Conservation (phyloP, 2,113 vertebrate species). For the Crotalus helleri region DNA sequence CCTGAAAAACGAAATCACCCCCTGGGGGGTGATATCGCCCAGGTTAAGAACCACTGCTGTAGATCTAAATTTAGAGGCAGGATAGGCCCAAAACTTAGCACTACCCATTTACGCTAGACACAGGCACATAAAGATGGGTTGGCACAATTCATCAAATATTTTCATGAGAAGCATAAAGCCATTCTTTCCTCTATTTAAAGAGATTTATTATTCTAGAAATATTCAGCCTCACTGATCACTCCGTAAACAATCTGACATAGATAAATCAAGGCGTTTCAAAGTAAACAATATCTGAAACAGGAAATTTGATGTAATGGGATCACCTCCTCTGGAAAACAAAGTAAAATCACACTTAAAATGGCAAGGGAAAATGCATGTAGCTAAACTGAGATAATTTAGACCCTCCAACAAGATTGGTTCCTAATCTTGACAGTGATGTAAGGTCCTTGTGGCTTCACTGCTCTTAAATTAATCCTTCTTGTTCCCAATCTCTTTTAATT, state of each 20-base stretch:
- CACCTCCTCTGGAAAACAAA: background rate
- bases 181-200: background rate
- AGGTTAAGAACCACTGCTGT: too few species aligned
- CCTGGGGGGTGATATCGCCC: too few species aligned
- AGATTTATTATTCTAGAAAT: background rate
- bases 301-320: background rate
- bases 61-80: background rate
- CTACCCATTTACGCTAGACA: background rate
- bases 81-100: background rate
- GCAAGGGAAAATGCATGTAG: background rate
- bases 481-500: slow-evolving; percentile 8
- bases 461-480: slow-evolving; percentile 16
- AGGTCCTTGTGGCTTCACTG: background rate
- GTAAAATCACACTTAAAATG: background rate
- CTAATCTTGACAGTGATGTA: slow-evolving; percentile 16
- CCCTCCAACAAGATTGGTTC: slow-evolving; percentile 11
- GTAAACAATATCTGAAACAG: background rate
- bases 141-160: background rate
- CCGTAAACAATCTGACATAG: background rate
- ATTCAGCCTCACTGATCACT: background rate
- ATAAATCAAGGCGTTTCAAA: background rate
- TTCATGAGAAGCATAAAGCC: background rate
- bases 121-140: background rate
- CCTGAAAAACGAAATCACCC: too few species aligned
- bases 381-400: slow-evolving; percentile 17